A percentile compares a stretch with the other conserved stretches of the same genome.
Evolutionary conservation across 2,888 invertebrate genomes (phyloP).

Genomic region (Ennomos erosarius): DNA sequence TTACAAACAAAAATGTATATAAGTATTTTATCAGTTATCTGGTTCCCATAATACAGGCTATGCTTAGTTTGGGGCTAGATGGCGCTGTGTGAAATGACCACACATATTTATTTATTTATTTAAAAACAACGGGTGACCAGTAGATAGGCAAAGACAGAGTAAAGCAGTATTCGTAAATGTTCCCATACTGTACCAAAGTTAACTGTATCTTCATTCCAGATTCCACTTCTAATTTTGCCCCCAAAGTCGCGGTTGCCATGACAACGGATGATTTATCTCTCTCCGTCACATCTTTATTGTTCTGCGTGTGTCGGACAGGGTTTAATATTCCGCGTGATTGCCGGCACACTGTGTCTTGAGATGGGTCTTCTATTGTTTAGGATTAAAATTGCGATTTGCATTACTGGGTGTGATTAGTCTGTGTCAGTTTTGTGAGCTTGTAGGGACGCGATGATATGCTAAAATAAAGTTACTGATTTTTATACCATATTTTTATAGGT

Average conservation of each 20-base stretch:
- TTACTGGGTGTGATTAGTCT: slow-evolving; percentile 25
- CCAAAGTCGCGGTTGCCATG: slow-evolving; percentile 59
- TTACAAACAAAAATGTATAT: no score
- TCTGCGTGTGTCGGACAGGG: slow-evolving; percentile 32
- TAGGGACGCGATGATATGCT: slow-evolving; percentile 1
- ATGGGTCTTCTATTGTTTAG: slow-evolving; percentile 31
- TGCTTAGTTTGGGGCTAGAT: no score
- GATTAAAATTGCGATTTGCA: slow-evolving; percentile 26
- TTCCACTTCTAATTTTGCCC: slow-evolving; percentile 67
- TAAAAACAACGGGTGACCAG: no score
- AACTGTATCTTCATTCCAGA: slow-evolving; percentile 39
- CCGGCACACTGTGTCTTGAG: slow-evolving; percentile 29
- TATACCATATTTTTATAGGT: no score
- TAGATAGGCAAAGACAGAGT: no score
- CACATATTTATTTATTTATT: no score
- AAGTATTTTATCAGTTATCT: no score
- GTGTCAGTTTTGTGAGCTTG: slow-evolving; percentile 13
- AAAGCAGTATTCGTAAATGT: neutral
- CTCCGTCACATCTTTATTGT: slow-evolving; percentile 37
- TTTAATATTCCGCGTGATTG: slow-evolving; percentile 35
- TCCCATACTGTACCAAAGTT: neutral
- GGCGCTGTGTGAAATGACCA: no score
- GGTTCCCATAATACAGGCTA: no score
- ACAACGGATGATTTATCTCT: slow-evolving; percentile 63
- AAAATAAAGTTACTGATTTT: no score